Evolutionary conservation across 2,888 invertebrate genomes (phyloP).

Genomic region (Tolmerus cingulatus): DNA sequence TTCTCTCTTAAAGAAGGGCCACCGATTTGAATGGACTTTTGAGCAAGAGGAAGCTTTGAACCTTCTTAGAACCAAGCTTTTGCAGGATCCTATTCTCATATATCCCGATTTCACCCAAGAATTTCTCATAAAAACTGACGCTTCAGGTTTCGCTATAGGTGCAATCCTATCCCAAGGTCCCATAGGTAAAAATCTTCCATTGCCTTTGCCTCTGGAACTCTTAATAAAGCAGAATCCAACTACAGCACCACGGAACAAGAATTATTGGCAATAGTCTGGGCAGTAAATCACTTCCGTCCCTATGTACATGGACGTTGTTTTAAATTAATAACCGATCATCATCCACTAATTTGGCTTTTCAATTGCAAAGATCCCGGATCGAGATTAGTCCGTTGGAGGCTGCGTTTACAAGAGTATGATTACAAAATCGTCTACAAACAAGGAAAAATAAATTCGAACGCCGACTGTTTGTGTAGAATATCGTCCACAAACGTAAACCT

Average conservation of each 20-base stretch:
- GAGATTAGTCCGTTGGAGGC: conserved; percentile 52
- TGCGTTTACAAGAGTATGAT: conserved; percentile 53
- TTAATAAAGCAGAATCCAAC: conserved; percentile 51
- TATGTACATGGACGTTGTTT: too few species aligned
- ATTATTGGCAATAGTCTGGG: conserved; percentile 50
- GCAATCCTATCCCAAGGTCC: not conserved
- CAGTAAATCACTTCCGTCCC: conserved; percentile 28
- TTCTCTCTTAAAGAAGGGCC: not conserved
- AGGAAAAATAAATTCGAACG: conserved; percentile 52
- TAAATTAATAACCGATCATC: conserved; percentile 53
- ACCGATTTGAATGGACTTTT: not conserved
- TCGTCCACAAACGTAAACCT: not conserved
- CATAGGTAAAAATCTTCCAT: conserved; percentile 43
- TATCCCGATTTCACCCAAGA: not conserved
- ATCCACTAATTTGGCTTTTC: conserved; percentile 49
- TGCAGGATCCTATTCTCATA: not conserved
- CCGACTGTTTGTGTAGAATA: conserved; percentile 49
- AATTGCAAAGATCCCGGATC: conserved; percentile 50
- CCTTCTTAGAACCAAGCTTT: not conserved
- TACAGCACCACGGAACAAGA: conserved; percentile 51
- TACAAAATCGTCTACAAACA: conserved; percentile 52
- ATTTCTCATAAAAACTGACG: not conserved
- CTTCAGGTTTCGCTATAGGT: not conserved
- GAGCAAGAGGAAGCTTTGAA: conserved; percentile 21
- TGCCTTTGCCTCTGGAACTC: conserved; percentile 52